Evolutionary conservation across 2,113 vertebrate species (phyloP), one percentile per base, ranked within the genome.

Genomic region (Corythornis madagascariensis): DNA sequence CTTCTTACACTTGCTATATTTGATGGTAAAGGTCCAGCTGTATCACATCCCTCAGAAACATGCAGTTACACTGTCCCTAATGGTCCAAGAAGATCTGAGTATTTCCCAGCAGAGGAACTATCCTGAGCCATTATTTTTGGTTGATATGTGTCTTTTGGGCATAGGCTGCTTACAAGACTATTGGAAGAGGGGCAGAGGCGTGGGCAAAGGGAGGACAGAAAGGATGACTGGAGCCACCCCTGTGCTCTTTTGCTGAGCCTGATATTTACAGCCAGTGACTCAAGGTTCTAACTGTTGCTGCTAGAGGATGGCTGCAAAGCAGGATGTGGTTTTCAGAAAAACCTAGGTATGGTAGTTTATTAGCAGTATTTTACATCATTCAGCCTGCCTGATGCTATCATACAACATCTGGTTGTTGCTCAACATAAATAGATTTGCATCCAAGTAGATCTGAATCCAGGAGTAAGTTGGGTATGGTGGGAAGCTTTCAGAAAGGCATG

Each of bases 71-170:
- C 11, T 57, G 65, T 29, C 19, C 8, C n/a, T 50, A 11, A 31
- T 60, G 29, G 64, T 52, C 59, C 48, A 38, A 47, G 76, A 53
- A 66, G 31, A 83, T 63, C 18, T 12, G 8, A 63, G 40, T 56
- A 59, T 56, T 66, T 84, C 82, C 35, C 50, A 81, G 56, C 40
- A 40, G 16, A 40, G 40, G 28, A 61, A 70, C 42, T 74, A 61
- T 77, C 76, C 40, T 84, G 42, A 35, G 40, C n/a, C 4, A 5
- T 40, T 42, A 10, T 61, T 81, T 52, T 81, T 73, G 47, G 80
- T 10, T 80, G 77, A 43, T 1, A 0, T 19, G 13, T 48, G 33
- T n/a, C 45, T 81, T 16, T 33, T 65, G 73, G 0, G 0, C 35
- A 8, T 7, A 75, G 52, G 26, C 47, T 79, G 52, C 42, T 59